Evolutionary conservation across 2,888 invertebrate species (phyloP).

Genomic region (Griposia aprilina): DNA sequence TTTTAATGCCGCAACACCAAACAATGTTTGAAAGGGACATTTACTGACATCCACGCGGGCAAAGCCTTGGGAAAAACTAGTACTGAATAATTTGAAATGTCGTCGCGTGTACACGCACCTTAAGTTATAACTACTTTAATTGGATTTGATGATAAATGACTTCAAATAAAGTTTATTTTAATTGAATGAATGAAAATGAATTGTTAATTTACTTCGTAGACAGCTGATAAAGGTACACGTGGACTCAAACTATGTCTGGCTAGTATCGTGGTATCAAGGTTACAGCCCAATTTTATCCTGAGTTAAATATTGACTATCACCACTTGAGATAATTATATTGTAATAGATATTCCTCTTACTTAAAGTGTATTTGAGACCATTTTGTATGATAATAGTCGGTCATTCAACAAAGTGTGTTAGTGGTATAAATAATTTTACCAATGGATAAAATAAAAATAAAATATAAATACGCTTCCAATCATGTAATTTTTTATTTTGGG

Average conservation of each 20-base stretch:
- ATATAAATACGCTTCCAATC: neutral
- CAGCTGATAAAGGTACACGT: neutral
- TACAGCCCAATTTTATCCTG: conserved; percentile 1
- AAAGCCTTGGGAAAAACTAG: too few species aligned
- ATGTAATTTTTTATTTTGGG: neutral
- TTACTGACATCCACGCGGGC: too few species aligned
- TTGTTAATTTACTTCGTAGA: neutral
- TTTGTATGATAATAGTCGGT: neutral
- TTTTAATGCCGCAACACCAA: too few species aligned
- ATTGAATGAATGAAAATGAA: neutral
- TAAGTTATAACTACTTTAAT: neutral
- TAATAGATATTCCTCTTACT: neutral
- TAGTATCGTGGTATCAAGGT: neutral
- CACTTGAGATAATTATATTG: conserved; percentile 19
- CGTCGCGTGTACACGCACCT: too few species aligned
- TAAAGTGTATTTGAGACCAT: conserved; percentile 1
- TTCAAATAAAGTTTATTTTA: neutral
- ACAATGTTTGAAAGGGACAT: too few species aligned
- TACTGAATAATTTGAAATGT: too few species aligned
- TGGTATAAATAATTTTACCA: neutral
- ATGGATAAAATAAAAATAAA: too few species aligned
- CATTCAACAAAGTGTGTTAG: conserved; percentile 1
- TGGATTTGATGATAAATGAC: neutral
- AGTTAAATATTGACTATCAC: conserved; percentile 5
- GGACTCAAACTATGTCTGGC: neutral